These are phyloP conservation scores for Ctenosaura bakeri DNA, from an alignment of 2,797 vertebrate genomes.

Conservation along the genomic window DNA sequence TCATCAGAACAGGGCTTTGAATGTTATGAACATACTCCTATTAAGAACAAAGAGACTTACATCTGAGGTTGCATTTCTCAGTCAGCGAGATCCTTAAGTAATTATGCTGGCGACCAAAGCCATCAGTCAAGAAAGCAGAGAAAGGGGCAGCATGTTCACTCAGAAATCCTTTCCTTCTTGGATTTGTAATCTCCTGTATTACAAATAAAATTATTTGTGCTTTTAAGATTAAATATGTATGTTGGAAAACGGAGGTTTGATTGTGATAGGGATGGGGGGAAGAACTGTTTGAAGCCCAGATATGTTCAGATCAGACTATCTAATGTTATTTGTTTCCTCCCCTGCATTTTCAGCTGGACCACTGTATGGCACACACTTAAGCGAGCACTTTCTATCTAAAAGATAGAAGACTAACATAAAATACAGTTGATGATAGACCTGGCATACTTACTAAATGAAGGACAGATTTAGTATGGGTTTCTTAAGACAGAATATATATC, in stretches of 20 bases:
- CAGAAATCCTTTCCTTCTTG: slow-evolving; percentile 73
- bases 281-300: not conserved
- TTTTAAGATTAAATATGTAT: not conserved
- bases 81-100: slow-evolving; percentile 96
- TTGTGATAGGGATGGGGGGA: no score
- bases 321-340: not conserved
- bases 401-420: not conserved
- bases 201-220: slow-evolving; percentile 9
- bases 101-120: slow-evolving; percentile 91
- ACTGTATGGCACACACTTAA: not conserved
- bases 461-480: not conserved
- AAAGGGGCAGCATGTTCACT: slow-evolving; percentile 82
- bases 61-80: slow-evolving; percentile 97
- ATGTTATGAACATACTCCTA: not conserved
- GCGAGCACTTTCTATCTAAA: not conserved
- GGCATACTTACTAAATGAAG: not conserved
- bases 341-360: not conserved
- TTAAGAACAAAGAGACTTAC: slow-evolving; percentile 82
- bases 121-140: slow-evolving; percentile 91
- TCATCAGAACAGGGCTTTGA: not conserved
- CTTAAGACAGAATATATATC: not conserved
- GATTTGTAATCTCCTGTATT: slow-evolving; percentile 75
- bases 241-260: not conserved
- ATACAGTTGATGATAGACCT: not conserved
- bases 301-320: not conserved